Evolutionary conservation across 2,888 invertebrate genomes (phyloP), one percentile per base, ranked within the genome.

Genomic region (Meteorus colon): DNA sequence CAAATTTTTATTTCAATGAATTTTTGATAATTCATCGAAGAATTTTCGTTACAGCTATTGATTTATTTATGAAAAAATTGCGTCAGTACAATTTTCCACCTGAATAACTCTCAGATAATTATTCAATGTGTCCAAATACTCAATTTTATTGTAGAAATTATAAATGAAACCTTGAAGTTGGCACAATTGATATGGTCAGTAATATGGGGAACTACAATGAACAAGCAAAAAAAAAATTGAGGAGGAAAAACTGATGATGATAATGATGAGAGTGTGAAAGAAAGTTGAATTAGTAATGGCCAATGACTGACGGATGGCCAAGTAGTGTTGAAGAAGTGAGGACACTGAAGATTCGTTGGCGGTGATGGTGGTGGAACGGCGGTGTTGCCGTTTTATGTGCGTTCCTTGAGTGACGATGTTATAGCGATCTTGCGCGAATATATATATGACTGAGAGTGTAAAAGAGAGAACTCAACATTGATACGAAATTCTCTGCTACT

Each of bases 261-360:
- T 34, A 16, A 59, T 37, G 27, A 75, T 37, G 48, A 19, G 62
- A 68, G 67, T 48, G 59, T 41, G 72, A 68, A 76, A 73, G 72
- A 76, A 76, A 76, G 72, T 72, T 62, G 62, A 73, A 76, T 76
- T 68, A 72, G 67, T 62, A 68, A 75, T 75, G 66, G 71, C 55
- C 60, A 75, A 76, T 76, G 70, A 76, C 76, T 73, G 76, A 73
- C 67, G 72, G 48, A 67, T 72, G 62, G 62, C 62, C 62, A 37
- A 55, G 12, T 65, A 19, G 31, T 37, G 19, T 55, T 55, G 55
- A 24, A 37, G 66, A 14, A 67, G 45, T 62, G 71, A 24, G 48
- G 45, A 62, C 63, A 51, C 24, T 48, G 45, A 55, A 60, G 67
- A 74, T 59, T 74, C 59, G 55, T 66, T 41, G 51, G 55, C 45